Conservation (phyloP, 1,140 invertebrate species). For the Branchinecta lynchi region DNA sequence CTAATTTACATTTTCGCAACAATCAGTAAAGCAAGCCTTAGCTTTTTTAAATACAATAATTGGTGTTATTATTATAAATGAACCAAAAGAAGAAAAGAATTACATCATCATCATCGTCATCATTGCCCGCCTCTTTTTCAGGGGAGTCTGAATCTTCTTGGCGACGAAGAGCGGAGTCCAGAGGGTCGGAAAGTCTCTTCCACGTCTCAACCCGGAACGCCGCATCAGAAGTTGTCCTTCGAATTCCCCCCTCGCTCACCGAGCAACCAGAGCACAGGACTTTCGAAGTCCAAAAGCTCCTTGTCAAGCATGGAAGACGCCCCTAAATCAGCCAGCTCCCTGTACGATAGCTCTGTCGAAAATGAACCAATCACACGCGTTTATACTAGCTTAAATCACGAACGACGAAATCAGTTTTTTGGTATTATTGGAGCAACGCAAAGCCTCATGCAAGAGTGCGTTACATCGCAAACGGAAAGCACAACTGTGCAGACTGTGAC, state of each 20-base stretch:
- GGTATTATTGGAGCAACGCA: background rate
- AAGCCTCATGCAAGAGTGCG: no score
- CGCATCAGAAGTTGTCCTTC: conserved; percentile 1
- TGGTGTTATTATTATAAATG: conserved; percentile 17
- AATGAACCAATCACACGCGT: background rate
- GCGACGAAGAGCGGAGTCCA: background rate
- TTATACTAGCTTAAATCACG: background rate
- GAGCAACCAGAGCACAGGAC: background rate
- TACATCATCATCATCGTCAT: conserved; percentile 13
- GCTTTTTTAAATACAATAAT: background rate
- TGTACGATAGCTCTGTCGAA: background rate
- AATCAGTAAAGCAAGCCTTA: no score
- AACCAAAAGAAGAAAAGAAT: conserved; percentile 16
- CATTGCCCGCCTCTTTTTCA: background rate
- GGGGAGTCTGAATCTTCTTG: conserved; percentile 6
- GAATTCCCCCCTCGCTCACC: background rate
- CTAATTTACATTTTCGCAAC: no score
- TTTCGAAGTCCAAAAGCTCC: conserved; percentile 3
- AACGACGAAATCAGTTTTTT: background rate
- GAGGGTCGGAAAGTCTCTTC: background rate
- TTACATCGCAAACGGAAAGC: background rate
- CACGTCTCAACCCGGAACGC: background rate
- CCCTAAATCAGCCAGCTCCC: background rate
- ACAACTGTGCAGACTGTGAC: background rate
- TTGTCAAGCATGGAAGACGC: conserved; percentile 1